Evolutionary conservation across 2,888 invertebrate species (phyloP), one percentile per base, ranked within the genome.

Genomic region (Elegia similella): DNA sequence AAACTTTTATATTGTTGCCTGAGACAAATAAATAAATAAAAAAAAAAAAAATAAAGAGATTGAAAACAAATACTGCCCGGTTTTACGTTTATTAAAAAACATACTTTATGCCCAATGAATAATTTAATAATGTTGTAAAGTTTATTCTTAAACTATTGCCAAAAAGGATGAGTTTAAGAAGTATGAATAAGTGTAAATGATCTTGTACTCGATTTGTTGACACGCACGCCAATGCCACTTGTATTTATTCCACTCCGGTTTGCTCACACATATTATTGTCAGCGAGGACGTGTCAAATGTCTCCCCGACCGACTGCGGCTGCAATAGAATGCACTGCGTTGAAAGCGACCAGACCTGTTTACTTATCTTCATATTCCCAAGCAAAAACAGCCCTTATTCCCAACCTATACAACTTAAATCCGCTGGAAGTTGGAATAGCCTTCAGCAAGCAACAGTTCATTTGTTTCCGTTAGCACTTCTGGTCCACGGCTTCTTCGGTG

Each of bases 401-500:
- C 7, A 1, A 38, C 16, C 63, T 69, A 83, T 63, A 68, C 72
- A 44, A 61, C 59, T 62, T 57, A 65, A 58, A 63, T 63, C 66
- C 47, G 16, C 30, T 46, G 7, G 15, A 23, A 55, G 58, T 57
- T 29, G 59, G 56, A 72, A 83, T 79, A 84, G 77, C 73, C 77
- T 82, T 81, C 80, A 82, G 78, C 77, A 73, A 76, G 82, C 74
- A 80, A 82, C 82, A 84, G 86, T 84, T 87, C 83, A 88, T 87
- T 88, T 87, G 82, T 87, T 88, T 88, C 86, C 86, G 84, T 88
- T 86, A 85, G 75, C 83, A 84, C 83, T 84, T 82, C 82, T 81
- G 76, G 76, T 76, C 76, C 72, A 74, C 69, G 73, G 75, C 75
- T 76, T 83, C 83, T 84, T 80, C 78, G 78, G 72, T 69, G 76